These are phyloP conservation scores for Brenthis daphne DNA, from an alignment of 2,888 invertebrate species.

Conservation along the genomic window DNA sequence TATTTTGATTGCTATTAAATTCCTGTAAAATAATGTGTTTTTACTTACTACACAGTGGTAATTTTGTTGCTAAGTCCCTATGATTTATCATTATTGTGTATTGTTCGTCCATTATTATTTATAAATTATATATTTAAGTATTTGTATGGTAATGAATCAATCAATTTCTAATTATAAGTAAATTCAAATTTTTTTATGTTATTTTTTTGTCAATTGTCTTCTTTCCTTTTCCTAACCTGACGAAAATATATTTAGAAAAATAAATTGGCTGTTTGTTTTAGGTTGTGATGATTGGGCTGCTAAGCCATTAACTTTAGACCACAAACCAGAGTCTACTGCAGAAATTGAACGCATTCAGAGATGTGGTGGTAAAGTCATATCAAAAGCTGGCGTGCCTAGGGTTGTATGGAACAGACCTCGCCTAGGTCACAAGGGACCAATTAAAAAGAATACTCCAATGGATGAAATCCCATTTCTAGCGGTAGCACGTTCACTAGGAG, in stretches of 20 bases:
- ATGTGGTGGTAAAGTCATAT: constrained; percentile 88
- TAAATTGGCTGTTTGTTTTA: constrained; percentile 2
- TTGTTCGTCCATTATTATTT: no score
- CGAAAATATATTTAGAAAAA: neutral
- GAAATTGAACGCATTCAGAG: constrained; percentile 92
- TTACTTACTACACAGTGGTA: no score
- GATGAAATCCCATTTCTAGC: constrained; percentile 98
- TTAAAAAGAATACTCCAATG: constrained; percentile 93
- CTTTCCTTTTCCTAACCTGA: no score
- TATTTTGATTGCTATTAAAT: no score
- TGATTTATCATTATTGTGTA: no score
- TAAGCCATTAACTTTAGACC: constrained; percentile 93
- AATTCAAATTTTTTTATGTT: no score
- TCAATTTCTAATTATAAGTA: no score
- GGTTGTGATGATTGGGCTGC: constrained; percentile 87
- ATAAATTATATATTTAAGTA: no score
- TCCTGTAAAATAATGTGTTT: no score
- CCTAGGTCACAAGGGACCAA: constrained; percentile 90
- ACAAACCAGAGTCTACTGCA: constrained; percentile 94
- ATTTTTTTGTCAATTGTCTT: no score
- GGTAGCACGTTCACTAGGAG: constrained; percentile 97
- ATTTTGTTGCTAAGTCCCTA: no score
- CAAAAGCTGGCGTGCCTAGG: constrained; percentile 93
- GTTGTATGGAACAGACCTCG: constrained; percentile 98
- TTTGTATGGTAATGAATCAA: no score